phyloP scores from a whole-genome alignment of 2,113 vertebrate species.

The Pyrgilauda ruficollis region DNA sequence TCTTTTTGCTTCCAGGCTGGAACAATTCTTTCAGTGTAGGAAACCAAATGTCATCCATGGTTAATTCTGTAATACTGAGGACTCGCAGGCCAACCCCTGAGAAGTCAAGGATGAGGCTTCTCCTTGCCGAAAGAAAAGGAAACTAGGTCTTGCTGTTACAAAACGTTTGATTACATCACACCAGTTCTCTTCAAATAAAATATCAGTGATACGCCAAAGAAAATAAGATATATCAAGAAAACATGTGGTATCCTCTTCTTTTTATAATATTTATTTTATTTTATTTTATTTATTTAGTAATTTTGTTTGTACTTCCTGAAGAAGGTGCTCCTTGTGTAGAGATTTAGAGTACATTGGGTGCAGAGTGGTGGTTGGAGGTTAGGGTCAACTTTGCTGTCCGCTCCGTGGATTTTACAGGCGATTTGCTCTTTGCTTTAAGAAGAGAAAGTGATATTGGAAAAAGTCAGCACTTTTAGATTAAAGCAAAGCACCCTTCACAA shows the following conservation, averaged over 20 bases:
- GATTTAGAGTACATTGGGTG: conserved; percentile 86
- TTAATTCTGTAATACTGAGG: conserved; percentile 29
- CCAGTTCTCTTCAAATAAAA: conserved; percentile 73
- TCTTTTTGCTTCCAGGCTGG: conserved; percentile 38
- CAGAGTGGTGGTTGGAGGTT: conserved; percentile 82
- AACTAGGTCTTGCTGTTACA: conserved; percentile 70
- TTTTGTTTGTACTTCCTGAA: conserved; percentile 75
- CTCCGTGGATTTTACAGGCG: conserved; percentile 83
- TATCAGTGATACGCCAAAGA: conserved; percentile 67
- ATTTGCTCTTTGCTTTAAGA: conserved; percentile 89
- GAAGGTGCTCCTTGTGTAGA: conserved; percentile 82
- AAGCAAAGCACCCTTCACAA: conserved; percentile 92
- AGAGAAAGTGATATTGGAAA: conserved; percentile 88
- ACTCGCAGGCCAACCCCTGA: conserved; percentile 66
- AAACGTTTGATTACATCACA: conserved; percentile 71
- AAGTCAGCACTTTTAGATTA: conserved; percentile 89
- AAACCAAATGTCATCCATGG: conserved; percentile 49
- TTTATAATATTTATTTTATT: conserved; percentile 10
- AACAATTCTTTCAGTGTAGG: background rate
- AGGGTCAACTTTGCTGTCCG: conserved; percentile 86
- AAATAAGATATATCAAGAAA: conserved; percentile 69
- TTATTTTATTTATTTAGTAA: conserved; percentile 60
- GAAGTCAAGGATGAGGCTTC: conserved; percentile 60
- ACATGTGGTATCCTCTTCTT: conserved; percentile 62
- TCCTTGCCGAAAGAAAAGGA: conserved; percentile 46